Evolutionary conservation across 2,797 vertebrate species (phyloP).

Genomic region (Aldrovandia affinis): DNA sequence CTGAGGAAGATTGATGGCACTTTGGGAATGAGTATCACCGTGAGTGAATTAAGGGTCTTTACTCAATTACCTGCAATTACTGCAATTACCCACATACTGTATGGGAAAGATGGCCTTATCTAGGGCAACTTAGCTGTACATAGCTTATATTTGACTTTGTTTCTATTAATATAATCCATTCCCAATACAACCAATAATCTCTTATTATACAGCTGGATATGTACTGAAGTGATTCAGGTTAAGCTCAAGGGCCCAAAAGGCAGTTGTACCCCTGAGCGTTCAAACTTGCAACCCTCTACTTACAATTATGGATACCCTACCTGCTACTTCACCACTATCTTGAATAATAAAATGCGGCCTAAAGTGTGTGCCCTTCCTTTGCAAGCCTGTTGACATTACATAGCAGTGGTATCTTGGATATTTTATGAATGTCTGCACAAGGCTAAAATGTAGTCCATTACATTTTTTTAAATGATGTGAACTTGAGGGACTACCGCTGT

Average conservation of each 20-base stretch:
- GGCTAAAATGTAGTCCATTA: not conserved
- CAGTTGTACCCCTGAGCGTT: no score
- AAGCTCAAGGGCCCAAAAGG: no score
- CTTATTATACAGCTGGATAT: not conserved
- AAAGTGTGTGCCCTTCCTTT: no score
- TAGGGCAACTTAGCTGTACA: not conserved
- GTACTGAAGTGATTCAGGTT: not conserved
- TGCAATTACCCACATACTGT: not conserved
- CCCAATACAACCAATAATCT: not conserved
- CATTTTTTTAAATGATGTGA: not conserved
- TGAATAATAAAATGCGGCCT: not conserved
- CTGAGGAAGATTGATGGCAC: constrained; percentile 82
- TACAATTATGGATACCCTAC: no score
- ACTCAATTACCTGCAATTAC: no score
- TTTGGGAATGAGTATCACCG: constrained; percentile 89
- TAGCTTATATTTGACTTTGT: not conserved
- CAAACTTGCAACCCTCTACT: no score
- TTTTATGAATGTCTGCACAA: not conserved
- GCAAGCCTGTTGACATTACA: no score
- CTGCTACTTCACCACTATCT: not conserved
- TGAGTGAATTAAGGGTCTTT: constrained; percentile 63
- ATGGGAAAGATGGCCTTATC: not conserved
- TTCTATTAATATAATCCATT: not conserved
- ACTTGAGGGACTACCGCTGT: not conserved
- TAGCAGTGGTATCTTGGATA: no score